phyloP scores from a whole-genome alignment of 1,140 invertebrate genomes.

The Drosophila sproati region DNA sequence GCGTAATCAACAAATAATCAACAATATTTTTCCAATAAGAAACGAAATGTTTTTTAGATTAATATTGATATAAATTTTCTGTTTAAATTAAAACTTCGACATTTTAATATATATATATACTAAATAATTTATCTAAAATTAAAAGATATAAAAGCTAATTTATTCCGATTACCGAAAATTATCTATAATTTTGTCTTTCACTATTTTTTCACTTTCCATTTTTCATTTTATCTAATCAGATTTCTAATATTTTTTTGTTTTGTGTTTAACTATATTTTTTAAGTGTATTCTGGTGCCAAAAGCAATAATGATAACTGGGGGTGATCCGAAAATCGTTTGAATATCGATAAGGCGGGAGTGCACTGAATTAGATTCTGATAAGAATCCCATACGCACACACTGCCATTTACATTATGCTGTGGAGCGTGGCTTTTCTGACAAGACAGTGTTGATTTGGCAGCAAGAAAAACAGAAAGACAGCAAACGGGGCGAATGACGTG shows the following conservation, averaged over 20 bases:
- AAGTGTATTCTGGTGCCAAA: slow-evolving; percentile 1
- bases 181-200: too few species aligned
- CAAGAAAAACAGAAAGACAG: slow-evolving; percentile 42
- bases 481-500: slow-evolving; percentile 55
- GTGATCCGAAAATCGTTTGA: slow-evolving; percentile 14
- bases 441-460: slow-evolving; percentile 56
- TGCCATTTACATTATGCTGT: slow-evolving; percentile 43
- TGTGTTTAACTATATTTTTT: not conserved
- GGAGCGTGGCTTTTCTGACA: slow-evolving; percentile 68
- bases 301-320: slow-evolving; percentile 19
- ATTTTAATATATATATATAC: too few species aligned
- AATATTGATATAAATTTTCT: too few species aligned
- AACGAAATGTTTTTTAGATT: too few species aligned
- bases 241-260: not conserved
- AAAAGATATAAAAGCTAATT: too few species aligned
- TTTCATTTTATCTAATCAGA: not conserved
- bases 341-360: slow-evolving; percentile 34
- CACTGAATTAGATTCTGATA: slow-evolving; percentile 58
- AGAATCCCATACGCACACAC: slow-evolving; percentile 21
- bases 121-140: too few species aligned
- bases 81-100: too few species aligned
- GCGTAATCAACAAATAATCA: too few species aligned
- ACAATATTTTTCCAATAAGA: too few species aligned
- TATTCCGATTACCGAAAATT: too few species aligned
- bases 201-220: too few species aligned